Conservation (phyloP, 92 coral and sea anemone species). For the Nematostella vectensis region DNA sequence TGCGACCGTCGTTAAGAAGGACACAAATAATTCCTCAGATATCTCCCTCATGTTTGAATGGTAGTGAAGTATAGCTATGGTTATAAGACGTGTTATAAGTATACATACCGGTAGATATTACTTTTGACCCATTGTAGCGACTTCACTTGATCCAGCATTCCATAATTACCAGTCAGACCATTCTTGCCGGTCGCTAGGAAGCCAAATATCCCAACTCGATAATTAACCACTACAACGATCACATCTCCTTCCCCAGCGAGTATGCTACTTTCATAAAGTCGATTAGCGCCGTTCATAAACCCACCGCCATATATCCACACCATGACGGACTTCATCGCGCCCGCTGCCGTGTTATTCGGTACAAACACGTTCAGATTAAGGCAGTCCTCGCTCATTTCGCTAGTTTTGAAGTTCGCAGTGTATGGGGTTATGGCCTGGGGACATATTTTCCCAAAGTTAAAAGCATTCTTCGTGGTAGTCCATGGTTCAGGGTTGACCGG, state of each 20-base stretch:
- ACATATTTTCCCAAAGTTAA: constrained; percentile 2
- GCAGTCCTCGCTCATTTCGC: constrained; percentile 42
- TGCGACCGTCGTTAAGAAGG: background rate
- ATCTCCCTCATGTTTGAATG: too few species aligned
- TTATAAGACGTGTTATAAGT: too few species aligned
- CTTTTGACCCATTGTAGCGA: constrained; percentile 31
- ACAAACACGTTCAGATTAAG: constrained; percentile 30
- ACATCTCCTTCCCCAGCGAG: constrained; percentile 27
- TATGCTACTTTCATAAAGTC: constrained; percentile 10
- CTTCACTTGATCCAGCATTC: constrained; percentile 36
- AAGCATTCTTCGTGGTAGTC: constrained; percentile 1
- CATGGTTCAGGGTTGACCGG: constrained; percentile 1
- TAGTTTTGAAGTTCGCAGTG: background rate
- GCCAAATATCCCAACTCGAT: constrained; percentile 36
- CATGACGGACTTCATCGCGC: constrained; percentile 13
- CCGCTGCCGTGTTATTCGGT: constrained; percentile 8
- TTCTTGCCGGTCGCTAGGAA: constrained; percentile 17
- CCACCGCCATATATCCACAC: constrained; percentile 31
- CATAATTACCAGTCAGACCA: constrained; percentile 20
- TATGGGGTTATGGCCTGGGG: background rate
- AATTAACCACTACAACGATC: constrained; percentile 29
- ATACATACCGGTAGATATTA: constrained; percentile 23
- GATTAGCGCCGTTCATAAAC: constrained; percentile 4
- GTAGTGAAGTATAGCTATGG: too few species aligned
- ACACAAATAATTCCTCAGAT: too few species aligned